Conservation (phyloP, 2,113 vertebrate genomes). For the Eulemur rufifrons region DNA sequence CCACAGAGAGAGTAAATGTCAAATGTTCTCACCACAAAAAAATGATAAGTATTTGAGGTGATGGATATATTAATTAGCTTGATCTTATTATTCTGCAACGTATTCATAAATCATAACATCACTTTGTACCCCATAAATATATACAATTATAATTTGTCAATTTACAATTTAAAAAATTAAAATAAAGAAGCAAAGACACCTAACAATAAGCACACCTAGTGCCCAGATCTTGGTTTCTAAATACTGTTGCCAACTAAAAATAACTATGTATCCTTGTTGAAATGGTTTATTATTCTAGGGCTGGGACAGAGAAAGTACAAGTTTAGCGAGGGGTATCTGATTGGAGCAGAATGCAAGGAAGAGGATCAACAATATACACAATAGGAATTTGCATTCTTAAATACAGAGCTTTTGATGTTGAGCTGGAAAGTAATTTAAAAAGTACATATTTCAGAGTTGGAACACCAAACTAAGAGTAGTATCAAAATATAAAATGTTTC, state of each 20-base stretch:
- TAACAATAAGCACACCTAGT: background rate
- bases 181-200: background rate
- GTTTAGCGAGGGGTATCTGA: background rate
- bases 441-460: background rate
- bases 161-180: background rate
- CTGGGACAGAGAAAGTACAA: background rate
- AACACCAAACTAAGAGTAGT: background rate
- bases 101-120: background rate
- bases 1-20: background rate
- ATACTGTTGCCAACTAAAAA: background rate
- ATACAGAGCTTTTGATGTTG: background rate
- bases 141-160: background rate
- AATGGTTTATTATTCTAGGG: background rate
- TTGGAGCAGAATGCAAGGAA: background rate
- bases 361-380: background rate
- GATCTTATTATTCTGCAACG: background rate
- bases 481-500: background rate
- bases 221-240: background rate
- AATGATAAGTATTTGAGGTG: background rate
- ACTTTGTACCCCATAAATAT: background rate
- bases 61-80: background rate
- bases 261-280: background rate
- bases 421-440: background rate
- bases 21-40: background rate
- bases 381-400: background rate